Evolutionary conservation across 2,888 invertebrate genomes (phyloP), one percentile per base, ranked within the genome.

Genomic region (Luperina nickerlii): DNA sequence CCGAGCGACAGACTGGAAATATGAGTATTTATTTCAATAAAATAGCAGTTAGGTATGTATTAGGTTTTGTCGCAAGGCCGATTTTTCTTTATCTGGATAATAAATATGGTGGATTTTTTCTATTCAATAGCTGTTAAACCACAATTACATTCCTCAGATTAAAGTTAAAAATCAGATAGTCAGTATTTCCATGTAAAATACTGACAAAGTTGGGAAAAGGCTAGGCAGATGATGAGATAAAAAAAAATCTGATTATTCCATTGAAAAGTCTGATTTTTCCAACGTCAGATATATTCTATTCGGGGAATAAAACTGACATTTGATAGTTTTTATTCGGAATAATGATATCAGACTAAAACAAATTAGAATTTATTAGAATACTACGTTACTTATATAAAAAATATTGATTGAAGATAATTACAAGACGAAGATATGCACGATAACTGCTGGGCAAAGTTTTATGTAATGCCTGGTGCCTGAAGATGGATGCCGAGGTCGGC

Each of bases 1-100:
- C 11, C 1, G 27, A 73, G 18, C 65, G 71, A 75, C 69, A 71
- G 0, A 78, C 42, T 82, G 48, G 67, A 11, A 1, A 3, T n/a
- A 42, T 57, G 24, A 38, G 20, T 38, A 11, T 7, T 71, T n/a
- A 60, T 60, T 60, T 70, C 4, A 18, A 70, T 54, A 32, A 60
- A 54, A 54, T 54, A 20, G 54, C 54, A 20, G 54, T 24, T 57
- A 57, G 54, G 24, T 24, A 57, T 24, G 54, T 57, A 57, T 20
- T 57, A 24, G 24, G 9, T 24, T 9, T 57, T 3, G 24, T 57
- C 3, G 24, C 24, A 9, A 24, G 9, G 24, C 3, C 24, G 24
- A 24, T 8, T 57, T 24, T 57, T 24, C 3, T 54, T 54, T 20
- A 54, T 54, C 8, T 54, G 54, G 8, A 54, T 20, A 54, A 54